phyloP scores from a whole-genome alignment of 1,140 invertebrate species.

The Thaumetopoea pityocampa region DNA sequence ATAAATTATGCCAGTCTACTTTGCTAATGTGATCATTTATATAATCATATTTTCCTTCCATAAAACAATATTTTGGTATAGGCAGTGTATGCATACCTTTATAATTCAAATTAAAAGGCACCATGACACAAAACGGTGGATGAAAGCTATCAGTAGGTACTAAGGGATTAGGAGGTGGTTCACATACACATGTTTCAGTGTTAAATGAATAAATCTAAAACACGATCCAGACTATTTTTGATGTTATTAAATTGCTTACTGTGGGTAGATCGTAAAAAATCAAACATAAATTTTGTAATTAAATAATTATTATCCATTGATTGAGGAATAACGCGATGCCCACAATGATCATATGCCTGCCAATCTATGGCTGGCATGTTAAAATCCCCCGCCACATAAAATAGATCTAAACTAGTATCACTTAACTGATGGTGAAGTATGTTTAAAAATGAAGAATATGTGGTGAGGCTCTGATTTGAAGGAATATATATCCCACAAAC shows the following conservation, averaged over 20 bases:
- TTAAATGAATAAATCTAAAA: constrained; percentile 22
- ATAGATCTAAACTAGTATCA: neutral
- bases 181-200: constrained; percentile 1
- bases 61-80: constrained; percentile 4
- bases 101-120: neutral
- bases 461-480: neutral
- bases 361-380: neutral
- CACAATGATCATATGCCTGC: neutral
- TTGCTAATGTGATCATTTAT: constrained; percentile 10
- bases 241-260: constrained; percentile 11
- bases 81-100: constrained; percentile 8
- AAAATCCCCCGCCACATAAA: neutral
- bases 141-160: constrained; percentile 9
- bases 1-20: constrained; percentile 8
- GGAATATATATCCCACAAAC: too few relatives aligned
- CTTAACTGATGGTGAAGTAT: neutral
- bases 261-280: neutral
- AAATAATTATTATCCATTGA: neutral
- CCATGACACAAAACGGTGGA: constrained; percentile 8
- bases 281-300: constrained; percentile 1
- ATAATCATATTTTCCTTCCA: constrained; percentile 3
- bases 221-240: constrained; percentile 12
- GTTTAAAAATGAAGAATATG: too few relatives aligned
- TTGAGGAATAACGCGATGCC: neutral
- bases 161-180: constrained; percentile 5